These are phyloP conservation scores for Urocolius indicus DNA, from an alignment of 2,113 vertebrate species.

Conservation along the genomic window DNA sequence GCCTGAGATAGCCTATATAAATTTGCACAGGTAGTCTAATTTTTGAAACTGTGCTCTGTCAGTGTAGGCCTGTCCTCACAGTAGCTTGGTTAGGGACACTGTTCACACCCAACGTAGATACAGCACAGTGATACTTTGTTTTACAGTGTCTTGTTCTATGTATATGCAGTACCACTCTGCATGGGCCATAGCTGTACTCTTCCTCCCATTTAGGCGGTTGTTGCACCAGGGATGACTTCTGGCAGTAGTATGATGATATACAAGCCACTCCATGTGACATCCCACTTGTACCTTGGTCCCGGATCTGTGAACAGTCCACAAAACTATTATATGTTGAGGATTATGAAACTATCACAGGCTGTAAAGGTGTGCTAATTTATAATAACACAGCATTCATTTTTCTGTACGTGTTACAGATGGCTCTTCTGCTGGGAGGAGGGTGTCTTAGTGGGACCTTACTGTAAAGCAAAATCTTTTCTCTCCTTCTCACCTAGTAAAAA, in stretches of 20 bases:
- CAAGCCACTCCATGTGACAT: accelerated
- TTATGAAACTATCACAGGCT: neutral
- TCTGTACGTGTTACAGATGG: neutral
- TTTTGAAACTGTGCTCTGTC: neutral
- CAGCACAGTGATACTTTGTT: neutral
- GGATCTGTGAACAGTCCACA: neutral
- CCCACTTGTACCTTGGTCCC: accelerated
- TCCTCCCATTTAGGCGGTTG: neutral
- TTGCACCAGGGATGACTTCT: neutral
- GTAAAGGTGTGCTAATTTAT: neutral
- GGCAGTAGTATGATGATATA: neutral
- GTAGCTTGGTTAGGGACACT: neutral
- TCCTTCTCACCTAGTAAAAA: too few relatives aligned
- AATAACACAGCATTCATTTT: neutral
- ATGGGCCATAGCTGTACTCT: neutral
- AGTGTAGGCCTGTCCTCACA: neutral
- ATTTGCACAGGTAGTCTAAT: neutral
- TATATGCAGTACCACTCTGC: too few relatives aligned
- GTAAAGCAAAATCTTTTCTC: neutral
- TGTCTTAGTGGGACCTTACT: neutral
- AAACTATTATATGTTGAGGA: neutral
- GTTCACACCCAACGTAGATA: accelerated
- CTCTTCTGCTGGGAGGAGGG: neutral
- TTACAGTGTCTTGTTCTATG: neutral
- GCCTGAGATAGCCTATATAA: neutral